A percentile compares a stretch with the other conserved stretches of the same genome.
Evolutionary conservation across 2,113 vertebrate genomes (phyloP).

Genomic region (Aptenodytes forsteri): DNA sequence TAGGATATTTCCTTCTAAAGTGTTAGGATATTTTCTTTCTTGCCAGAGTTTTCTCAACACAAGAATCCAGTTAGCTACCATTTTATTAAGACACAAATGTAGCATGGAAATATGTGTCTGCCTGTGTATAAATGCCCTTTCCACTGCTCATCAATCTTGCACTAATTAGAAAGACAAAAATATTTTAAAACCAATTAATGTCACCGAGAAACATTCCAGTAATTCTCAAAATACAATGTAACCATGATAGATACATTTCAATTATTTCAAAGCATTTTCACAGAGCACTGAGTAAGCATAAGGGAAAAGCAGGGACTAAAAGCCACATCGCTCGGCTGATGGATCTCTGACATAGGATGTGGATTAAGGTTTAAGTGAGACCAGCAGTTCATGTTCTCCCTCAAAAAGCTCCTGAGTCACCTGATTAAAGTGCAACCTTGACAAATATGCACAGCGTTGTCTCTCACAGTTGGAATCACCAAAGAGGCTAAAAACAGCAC

Average conservation of each 20-base stretch:
- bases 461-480: constrained; percentile 78
- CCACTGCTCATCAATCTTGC: constrained; percentile 29
- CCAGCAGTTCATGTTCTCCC: constrained; percentile 16
- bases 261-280: constrained; percentile 37
- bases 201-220: constrained; percentile 40
- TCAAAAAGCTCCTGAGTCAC: constrained; percentile 67
- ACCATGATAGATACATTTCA: constrained; percentile 47
- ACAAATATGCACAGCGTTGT: constrained; percentile 74
- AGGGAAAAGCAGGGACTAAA: not conserved
- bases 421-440: constrained; percentile 67
- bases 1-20: not conserved
- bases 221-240: constrained; percentile 46
- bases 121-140: constrained; percentile 34
- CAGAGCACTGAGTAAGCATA: constrained; percentile 14
- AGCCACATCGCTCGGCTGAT: not conserved
- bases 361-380: constrained; percentile 5
- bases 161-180: constrained; percentile 60
- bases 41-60: not conserved
- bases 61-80: constrained; percentile 5
- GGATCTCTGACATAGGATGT: not conserved
- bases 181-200: constrained; percentile 57
- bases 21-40: not conserved
- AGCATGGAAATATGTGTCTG: constrained; percentile 23
- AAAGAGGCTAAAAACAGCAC: constrained; percentile 80
- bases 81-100: constrained; percentile 36